A percentile compares a stretch with the other conserved stretches of the same genome.
Evolutionary conservation across 2,888 invertebrate genomes (phyloP).

Genomic region (Chloromyia formosa): DNA sequence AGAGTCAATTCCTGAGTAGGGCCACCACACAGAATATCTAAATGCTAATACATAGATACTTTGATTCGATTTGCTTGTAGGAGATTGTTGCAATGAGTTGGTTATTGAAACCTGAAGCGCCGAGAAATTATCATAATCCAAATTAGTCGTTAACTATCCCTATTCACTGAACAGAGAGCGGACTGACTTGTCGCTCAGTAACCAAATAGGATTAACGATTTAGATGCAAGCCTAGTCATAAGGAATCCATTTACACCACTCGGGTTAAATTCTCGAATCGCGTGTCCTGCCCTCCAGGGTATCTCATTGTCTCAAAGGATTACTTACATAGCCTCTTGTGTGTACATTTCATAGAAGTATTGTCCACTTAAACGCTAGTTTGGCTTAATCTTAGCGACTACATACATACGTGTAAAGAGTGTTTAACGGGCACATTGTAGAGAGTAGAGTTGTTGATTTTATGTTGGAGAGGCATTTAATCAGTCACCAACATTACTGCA

Average conservation of each 20-base stretch:
- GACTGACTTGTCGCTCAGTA: no score
- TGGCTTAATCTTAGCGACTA: slow-evolving; percentile 35
- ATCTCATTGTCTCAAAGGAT: slow-evolving; percentile 30
- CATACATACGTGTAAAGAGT: slow-evolving; percentile 9
- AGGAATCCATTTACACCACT: slow-evolving; percentile 14
- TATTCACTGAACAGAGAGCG: no score
- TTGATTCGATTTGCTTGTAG: no score
- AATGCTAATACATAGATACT: no score
- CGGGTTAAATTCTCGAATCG: neutral
- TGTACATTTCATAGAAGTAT: slow-evolving; percentile 21
- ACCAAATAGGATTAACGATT: no score
- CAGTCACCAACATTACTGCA: slow-evolving; percentile 18
- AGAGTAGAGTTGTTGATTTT: slow-evolving; percentile 27
- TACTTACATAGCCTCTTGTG: slow-evolving; percentile 37
- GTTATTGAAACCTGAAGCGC: no score
- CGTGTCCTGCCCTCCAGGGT: neutral
- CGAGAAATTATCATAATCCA: no score
- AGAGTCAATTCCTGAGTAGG: no score
- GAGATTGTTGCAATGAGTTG: no score
- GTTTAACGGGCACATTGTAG: slow-evolving; percentile 34
- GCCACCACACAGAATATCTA: no score
- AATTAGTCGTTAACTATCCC: no score
- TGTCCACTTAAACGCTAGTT: slow-evolving; percentile 37
- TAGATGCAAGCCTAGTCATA: no score
- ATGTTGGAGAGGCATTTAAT: neutral